These are phyloP conservation scores for Drosophila maculinotata DNA, from an alignment of 2,888 invertebrate genomes.

Conservation along the genomic window DNA sequence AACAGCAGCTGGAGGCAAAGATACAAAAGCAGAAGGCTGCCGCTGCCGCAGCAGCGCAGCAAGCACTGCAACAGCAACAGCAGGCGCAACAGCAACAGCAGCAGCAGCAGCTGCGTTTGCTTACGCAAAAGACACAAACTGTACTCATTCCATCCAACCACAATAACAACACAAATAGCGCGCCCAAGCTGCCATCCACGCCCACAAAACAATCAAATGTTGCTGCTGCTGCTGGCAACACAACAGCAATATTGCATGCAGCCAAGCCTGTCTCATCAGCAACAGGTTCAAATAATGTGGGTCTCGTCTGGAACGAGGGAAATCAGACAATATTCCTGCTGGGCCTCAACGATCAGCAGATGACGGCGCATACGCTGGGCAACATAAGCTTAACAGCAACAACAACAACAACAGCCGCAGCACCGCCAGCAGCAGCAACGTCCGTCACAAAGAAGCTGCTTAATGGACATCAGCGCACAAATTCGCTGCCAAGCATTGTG, in stretches of 20 bases:
- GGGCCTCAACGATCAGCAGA: constrained; percentile 85
- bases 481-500: constrained; percentile 88
- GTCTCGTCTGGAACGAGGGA: constrained; percentile 88
- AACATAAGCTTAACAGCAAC: constrained; percentile 80
- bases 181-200: constrained; percentile 60
- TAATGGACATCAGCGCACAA: constrained; percentile 86
- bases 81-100: constrained; percentile 69
- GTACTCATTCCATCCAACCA: constrained; percentile 86
- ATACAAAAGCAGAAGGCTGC: constrained; percentile 86
- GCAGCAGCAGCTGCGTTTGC: constrained; percentile 72
- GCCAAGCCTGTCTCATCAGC: constrained; percentile 52
- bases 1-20: constrained; percentile 90
- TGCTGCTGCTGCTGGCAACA: constrained; percentile 27
- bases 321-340: constrained; percentile 87
- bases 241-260: constrained; percentile 60
- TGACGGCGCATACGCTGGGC: constrained; percentile 82
- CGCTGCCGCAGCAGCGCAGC: constrained; percentile 83
- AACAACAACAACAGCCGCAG: constrained; percentile 46
- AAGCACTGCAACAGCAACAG: constrained; percentile 79
- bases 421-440: constrained; percentile 55
- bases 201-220: constrained; percentile 49
- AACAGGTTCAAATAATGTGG: constrained; percentile 85
- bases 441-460: constrained; percentile 84
- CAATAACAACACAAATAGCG: constrained; percentile 49
- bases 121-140: constrained; percentile 86